phyloP scores from a whole-genome alignment of 2,113 vertebrate genomes.

The Pagrus major region DNA sequence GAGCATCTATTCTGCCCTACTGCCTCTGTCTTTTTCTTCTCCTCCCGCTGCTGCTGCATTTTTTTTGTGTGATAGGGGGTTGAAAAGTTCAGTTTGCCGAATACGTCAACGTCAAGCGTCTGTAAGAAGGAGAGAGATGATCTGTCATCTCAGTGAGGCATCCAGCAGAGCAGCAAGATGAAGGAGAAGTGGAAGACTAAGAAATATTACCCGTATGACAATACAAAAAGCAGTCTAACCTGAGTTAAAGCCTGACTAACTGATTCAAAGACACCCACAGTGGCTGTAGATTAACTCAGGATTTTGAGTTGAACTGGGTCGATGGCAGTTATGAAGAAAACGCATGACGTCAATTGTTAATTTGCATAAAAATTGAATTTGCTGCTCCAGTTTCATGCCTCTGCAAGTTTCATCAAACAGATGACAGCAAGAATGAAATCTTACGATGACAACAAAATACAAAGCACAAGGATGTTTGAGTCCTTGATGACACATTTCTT shows the following conservation, averaged over 20 bases:
- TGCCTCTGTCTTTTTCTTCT: neutral
- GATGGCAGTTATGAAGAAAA: neutral
- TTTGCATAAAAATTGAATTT: neutral
- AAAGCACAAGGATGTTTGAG: neutral
- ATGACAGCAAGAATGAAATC: neutral
- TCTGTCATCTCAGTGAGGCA: neutral
- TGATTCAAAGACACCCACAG: neutral
- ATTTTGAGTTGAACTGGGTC: neutral
- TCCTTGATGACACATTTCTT: neutral
- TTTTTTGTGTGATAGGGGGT: neutral
- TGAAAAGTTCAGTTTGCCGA: neutral
- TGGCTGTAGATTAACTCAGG: neutral
- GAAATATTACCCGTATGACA: too few relatives aligned
- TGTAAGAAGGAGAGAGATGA: neutral
- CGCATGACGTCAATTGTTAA: neutral
- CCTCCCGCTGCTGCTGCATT: neutral
- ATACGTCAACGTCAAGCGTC: slow-evolving; percentile 1
- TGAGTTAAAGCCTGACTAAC: neutral
- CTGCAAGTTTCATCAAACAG: neutral
- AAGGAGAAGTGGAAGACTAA: too few relatives aligned
- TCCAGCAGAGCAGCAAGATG: too few relatives aligned
- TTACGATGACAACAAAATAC: neutral
- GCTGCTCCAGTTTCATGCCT: neutral
- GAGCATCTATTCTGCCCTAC: slow-evolving; percentile 1
- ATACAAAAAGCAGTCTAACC: too few relatives aligned